A percentile compares a stretch with the other conserved stretches of the same genome.
phyloP scores from a whole-genome alignment of 1,140 invertebrate genomes.

The Lamellibrachia luymesi region DNA sequence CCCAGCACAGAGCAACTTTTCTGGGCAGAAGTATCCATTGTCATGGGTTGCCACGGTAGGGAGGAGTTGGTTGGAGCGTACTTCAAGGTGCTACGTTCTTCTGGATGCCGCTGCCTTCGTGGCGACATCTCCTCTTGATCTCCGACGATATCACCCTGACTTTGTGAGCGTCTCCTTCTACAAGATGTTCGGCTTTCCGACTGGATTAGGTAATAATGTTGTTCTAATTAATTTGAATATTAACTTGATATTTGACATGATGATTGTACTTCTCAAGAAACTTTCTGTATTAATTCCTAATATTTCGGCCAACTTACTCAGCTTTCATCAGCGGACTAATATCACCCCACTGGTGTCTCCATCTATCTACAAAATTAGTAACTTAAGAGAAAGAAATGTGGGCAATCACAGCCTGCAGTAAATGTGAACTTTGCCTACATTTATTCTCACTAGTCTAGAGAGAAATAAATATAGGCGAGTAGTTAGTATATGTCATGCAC shows the following conservation, averaged over 20 bases:
- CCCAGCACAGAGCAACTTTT: constrained; percentile 93
- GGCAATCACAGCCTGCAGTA: too few relatives aligned
- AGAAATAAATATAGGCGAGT: too few relatives aligned
- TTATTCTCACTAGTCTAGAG: too few relatives aligned
- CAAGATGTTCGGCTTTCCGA: constrained; percentile 97
- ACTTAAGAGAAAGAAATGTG: too few relatives aligned
- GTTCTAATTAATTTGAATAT: neutral
- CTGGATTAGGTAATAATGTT: constrained; percentile 63
- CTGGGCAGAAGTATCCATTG: constrained; percentile 68
- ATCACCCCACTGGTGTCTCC: too few relatives aligned
- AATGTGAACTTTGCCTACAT: too few relatives aligned
- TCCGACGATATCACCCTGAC: constrained; percentile 73
- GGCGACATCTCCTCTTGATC: constrained; percentile 76
- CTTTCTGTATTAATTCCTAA: too few relatives aligned
- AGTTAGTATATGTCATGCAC: too few relatives aligned
- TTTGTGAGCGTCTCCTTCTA: constrained; percentile 94
- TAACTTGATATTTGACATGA: neutral
- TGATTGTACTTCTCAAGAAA: too few relatives aligned
- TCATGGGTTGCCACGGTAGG: constrained; percentile 35
- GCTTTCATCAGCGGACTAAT: too few relatives aligned
- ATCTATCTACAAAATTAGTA: too few relatives aligned
- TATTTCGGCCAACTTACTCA: too few relatives aligned
- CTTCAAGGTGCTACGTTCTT: constrained; percentile 71
- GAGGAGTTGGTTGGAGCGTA: constrained; percentile 42
- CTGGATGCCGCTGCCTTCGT: constrained; percentile 84